phyloP scores from a whole-genome alignment of 2,113 vertebrate species.

The Piliocolobus tephrosceles region DNA sequence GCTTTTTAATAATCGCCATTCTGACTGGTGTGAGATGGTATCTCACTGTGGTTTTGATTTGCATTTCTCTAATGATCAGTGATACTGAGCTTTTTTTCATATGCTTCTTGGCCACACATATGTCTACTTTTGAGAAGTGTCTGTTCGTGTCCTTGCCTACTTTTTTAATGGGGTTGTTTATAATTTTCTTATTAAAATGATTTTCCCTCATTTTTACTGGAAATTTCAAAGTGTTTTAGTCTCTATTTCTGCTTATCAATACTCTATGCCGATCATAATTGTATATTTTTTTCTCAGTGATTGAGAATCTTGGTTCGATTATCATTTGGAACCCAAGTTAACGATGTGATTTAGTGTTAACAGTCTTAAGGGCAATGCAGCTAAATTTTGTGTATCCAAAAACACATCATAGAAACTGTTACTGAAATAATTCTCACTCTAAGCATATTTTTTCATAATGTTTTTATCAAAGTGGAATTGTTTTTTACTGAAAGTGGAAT shows the following conservation, averaged over 20 bases:
- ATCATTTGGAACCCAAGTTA: neutral
- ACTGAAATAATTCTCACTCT: constrained; percentile 2
- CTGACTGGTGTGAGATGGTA: too few relatives aligned
- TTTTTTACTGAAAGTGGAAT: neutral
- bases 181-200: neutral
- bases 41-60: too few relatives aligned
- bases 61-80: too few relatives aligned
- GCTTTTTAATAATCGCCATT: too few relatives aligned
- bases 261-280: neutral
- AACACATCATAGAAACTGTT: neutral
- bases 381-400: neutral
- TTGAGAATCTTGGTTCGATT: neutral
- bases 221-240: neutral
- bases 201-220: neutral
- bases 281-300: neutral
- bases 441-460: neutral
- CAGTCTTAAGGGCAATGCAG: neutral
- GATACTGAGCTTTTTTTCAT: too few relatives aligned
- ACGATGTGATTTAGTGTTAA: neutral
- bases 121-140: too few relatives aligned
- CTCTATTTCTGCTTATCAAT: neutral
- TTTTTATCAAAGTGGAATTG: neutral
- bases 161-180: too few relatives aligned
- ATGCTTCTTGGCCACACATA: too few relatives aligned
- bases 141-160: too few relatives aligned